Conservation (phyloP, 2,113 vertebrate species). For the Rattus rattus region DNA sequence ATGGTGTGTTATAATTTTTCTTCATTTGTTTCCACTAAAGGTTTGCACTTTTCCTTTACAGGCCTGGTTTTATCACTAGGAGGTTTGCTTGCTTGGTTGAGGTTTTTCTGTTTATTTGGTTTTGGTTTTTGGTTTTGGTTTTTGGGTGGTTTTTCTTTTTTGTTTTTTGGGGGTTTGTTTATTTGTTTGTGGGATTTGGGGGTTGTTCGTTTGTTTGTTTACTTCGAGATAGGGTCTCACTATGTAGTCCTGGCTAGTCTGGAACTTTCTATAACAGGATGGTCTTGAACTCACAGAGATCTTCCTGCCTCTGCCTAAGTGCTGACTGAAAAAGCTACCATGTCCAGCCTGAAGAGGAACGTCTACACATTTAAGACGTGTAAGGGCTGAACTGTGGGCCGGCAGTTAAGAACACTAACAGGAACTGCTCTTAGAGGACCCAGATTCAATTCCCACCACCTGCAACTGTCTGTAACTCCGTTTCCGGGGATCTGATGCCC, state of each 20-base stretch:
- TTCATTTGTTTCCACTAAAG: not conserved
- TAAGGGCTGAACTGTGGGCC: not conserved
- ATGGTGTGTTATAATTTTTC: not conserved
- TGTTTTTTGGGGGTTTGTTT: no score
- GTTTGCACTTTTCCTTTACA: slow-evolving; percentile 3
- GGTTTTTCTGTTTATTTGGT: no score
- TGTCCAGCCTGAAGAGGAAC: not conserved
- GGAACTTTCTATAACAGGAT: not conserved
- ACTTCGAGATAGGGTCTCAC: not conserved
- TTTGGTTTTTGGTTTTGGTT: no score
- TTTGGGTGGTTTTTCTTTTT: no score
- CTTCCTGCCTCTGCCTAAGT: not conserved
- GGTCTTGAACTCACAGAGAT: not conserved
- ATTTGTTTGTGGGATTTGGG: no score
- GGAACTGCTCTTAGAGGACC: not conserved
- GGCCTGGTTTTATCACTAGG: not conserved
- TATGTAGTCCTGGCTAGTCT: not conserved
- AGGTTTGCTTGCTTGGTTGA: not conserved
- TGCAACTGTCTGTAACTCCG: not conserved
- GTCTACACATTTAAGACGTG: not conserved
- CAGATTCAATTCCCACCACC: not conserved
- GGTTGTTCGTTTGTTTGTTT: not conserved
- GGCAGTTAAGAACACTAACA: not conserved
- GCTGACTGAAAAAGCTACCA: not conserved
- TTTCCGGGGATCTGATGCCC: not conserved